Evolutionary conservation across 2,888 invertebrate species (phyloP).

Genomic region (Scrobipalpa costella): DNA sequence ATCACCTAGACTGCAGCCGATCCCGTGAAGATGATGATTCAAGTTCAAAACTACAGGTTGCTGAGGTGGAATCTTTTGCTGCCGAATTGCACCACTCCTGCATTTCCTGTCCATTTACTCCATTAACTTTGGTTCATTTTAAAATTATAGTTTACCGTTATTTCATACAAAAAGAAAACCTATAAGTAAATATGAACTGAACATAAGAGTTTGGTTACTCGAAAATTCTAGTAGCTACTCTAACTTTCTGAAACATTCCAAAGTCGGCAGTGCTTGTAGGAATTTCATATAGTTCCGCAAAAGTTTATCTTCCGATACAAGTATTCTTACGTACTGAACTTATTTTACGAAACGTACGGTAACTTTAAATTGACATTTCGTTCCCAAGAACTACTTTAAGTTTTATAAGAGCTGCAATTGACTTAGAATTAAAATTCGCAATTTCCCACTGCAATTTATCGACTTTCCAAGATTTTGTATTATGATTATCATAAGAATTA

Average conservation of each 20-base stretch:
- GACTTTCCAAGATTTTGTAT: slow-evolving; percentile 10
- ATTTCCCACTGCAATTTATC: slow-evolving; percentile 11
- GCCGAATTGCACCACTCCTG: no score
- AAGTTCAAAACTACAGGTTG: no score
- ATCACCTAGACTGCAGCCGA: no score
- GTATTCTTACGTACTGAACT: not conserved
- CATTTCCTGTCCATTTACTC: no score
- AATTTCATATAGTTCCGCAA: not conserved
- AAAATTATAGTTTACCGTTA: no score
- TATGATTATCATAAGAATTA: slow-evolving; percentile 9
- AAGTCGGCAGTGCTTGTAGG: not conserved
- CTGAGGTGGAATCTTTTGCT: no score
- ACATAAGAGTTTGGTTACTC: not conserved
- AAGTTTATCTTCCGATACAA: not conserved
- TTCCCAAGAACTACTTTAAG: slow-evolving; percentile 1
- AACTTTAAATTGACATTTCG: slow-evolving; percentile 14
- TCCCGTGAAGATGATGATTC: no score
- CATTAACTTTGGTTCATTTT: no score
- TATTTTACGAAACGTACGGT: not conserved
- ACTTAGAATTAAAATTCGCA: not conserved
- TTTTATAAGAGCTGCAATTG: slow-evolving; percentile 4
- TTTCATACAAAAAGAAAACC: no score
- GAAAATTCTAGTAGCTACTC: not conserved
- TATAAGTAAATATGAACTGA: no score
- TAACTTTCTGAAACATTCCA: not conserved